A percentile compares a stretch with the other conserved stretches of the same genome.
Evolutionary conservation across 2,797 vertebrate species (phyloP).

Genomic region (Hephaestus fuliginosus): DNA sequence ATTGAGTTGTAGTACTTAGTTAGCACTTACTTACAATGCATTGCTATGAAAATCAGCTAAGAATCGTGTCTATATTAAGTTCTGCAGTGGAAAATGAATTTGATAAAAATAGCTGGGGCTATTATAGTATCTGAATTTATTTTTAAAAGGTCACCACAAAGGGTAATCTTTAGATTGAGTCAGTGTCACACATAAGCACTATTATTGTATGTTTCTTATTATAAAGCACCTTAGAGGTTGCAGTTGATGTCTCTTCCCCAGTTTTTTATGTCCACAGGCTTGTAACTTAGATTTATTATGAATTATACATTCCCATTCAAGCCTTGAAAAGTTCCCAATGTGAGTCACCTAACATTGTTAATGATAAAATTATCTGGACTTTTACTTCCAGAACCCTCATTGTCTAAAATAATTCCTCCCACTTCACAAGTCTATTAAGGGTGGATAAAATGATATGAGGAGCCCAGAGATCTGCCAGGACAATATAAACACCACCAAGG

Average conservation of each 20-base stretch:
- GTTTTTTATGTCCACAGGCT: neutral
- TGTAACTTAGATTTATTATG: neutral
- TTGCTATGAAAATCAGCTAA: no score
- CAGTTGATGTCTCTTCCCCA: neutral
- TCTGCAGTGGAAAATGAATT: no score
- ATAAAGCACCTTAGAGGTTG: neutral
- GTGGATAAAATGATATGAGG: neutral
- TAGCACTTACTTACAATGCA: no score
- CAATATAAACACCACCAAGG: neutral
- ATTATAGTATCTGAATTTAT: no score
- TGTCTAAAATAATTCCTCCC: neutral
- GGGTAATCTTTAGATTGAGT: no score
- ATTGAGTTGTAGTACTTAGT: no score
- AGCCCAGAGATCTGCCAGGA: neutral
- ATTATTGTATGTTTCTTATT: neutral
- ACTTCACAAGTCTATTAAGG: neutral
- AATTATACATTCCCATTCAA: neutral
- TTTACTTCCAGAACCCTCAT: neutral
- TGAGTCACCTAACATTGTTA: neutral
- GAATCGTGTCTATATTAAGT: no score
- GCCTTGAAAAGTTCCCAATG: neutral
- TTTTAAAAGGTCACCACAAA: no score
- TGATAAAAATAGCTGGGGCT: no score
- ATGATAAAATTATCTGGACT: neutral
- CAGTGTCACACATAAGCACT: neutral